These are phyloP conservation scores for Theretra japonica DNA, from an alignment of 2,888 invertebrate species.

Conservation along the genomic window DNA sequence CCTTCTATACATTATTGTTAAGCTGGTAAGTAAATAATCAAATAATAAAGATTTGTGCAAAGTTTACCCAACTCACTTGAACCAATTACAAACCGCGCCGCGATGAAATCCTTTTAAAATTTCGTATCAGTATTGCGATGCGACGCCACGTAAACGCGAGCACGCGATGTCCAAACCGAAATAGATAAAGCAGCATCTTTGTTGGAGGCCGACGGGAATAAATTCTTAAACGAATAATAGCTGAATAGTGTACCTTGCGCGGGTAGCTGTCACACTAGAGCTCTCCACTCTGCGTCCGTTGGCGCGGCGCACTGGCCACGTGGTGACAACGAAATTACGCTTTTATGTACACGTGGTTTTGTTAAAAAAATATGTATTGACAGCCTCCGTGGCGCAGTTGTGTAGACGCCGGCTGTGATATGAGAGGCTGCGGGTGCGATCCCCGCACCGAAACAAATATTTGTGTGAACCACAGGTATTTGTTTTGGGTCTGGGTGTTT, in stretches of 20 bases:
- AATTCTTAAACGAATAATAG: conserved; percentile 70
- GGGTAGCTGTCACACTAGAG: conserved; percentile 41
- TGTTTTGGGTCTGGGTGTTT: too few relatives aligned
- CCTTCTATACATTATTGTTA: too few relatives aligned
- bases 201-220: conserved; percentile 77
- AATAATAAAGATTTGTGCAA: not conserved
- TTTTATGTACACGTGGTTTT: not conserved
- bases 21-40: too few relatives aligned
- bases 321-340: conserved; percentile 29
- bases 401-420: too few relatives aligned
- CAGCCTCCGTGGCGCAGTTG: too few relatives aligned
- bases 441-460: too few relatives aligned
- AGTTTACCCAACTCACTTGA: not conserved
- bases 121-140: not conserved
- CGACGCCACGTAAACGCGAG: conserved; percentile 45
- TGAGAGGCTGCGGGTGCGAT: too few relatives aligned
- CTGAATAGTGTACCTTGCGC: conserved; percentile 54
- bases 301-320: conserved; percentile 38
- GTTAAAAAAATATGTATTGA: too few relatives aligned
- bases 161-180: conserved; percentile 65
- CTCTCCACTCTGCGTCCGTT: conserved; percentile 42
- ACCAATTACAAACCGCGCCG: not conserved
- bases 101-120: not conserved
- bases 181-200: conserved; percentile 70
- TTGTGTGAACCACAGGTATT: too few relatives aligned